These are phyloP conservation scores for Drosophila nikananu DNA, from an alignment of 1,140 invertebrate species.

Conservation along the genomic window DNA sequence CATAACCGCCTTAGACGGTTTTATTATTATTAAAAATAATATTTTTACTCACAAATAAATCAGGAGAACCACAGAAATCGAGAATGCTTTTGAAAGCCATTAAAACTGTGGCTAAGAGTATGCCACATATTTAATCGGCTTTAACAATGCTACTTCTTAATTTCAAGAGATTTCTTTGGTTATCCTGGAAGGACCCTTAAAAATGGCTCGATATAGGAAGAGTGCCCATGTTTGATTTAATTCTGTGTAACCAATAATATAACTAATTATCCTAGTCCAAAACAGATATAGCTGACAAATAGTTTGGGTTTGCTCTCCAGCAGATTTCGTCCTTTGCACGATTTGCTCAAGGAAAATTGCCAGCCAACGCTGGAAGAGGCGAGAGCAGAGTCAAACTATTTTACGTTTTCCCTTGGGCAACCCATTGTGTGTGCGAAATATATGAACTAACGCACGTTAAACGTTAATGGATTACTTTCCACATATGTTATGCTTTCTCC, in stretches of 20 bases:
- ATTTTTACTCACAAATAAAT: background rate
- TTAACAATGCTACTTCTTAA: background rate
- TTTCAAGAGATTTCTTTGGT: background rate
- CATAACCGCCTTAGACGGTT: conserved; percentile 7
- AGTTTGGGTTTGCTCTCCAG: conserved; percentile 32
- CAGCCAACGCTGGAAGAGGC: background rate
- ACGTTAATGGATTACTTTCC: conserved; percentile 22
- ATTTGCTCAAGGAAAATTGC: background rate
- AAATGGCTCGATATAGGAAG: background rate
- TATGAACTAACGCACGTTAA: conserved; percentile 52
- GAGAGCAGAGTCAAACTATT: conserved; percentile 41
- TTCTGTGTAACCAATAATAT: conserved; percentile 1
- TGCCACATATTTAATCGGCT: background rate
- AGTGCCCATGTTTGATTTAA: background rate
- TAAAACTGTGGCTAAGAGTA: background rate
- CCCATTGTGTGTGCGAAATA: conserved; percentile 72
- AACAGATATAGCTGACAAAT: conserved; percentile 20
- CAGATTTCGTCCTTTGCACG: background rate
- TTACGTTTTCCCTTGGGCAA: conserved; percentile 60
- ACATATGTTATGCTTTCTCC: background rate
- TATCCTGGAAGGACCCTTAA: too few species aligned
- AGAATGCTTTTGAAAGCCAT: background rate
- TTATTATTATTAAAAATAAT: background rate
- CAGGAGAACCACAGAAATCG: background rate
- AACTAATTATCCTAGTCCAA: background rate